phyloP scores from a whole-genome alignment of 2,113 vertebrate species.

The Naja naja region DNA sequence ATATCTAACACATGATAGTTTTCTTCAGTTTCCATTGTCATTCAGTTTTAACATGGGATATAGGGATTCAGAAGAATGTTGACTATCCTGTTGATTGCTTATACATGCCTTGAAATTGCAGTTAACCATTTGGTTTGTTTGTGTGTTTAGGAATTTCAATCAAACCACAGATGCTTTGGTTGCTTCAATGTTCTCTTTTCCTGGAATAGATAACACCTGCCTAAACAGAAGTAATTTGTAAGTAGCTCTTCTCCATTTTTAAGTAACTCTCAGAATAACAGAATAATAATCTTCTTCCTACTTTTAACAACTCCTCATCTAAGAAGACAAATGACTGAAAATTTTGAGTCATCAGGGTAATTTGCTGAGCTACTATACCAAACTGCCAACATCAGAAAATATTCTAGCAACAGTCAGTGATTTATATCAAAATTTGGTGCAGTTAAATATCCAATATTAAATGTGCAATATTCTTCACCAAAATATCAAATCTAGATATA shows the following conservation, averaged over 20 bases:
- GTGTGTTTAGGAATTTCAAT: conserved; percentile 78
- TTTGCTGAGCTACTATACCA: background rate
- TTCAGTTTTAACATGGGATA: background rate
- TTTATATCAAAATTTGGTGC: background rate
- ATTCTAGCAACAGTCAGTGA: background rate
- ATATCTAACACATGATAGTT: background rate
- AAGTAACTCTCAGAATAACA: background rate
- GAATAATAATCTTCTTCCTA: background rate
- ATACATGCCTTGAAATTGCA: background rate
- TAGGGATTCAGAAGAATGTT: conserved; percentile 3
- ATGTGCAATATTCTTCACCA: background rate
- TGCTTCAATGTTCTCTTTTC: conserved; percentile 82
- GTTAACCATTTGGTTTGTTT: conserved; percentile 3
- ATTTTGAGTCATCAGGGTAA: conserved; percentile 14
- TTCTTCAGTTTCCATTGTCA: background rate
- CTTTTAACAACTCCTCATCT: conserved; percentile 1
- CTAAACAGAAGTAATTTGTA: conserved; percentile 71
- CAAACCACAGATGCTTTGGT: conserved; percentile 71
- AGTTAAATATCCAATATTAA: background rate
- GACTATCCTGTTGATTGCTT: conserved; percentile 33
- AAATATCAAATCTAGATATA: background rate
- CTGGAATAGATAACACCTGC: conserved; percentile 85
- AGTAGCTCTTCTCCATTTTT: conserved; percentile 45
- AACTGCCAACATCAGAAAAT: background rate
- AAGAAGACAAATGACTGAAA: background rate